Conservation (phyloP, 1,140 invertebrate genomes). For the Tetramorium parvispinum region DNA sequence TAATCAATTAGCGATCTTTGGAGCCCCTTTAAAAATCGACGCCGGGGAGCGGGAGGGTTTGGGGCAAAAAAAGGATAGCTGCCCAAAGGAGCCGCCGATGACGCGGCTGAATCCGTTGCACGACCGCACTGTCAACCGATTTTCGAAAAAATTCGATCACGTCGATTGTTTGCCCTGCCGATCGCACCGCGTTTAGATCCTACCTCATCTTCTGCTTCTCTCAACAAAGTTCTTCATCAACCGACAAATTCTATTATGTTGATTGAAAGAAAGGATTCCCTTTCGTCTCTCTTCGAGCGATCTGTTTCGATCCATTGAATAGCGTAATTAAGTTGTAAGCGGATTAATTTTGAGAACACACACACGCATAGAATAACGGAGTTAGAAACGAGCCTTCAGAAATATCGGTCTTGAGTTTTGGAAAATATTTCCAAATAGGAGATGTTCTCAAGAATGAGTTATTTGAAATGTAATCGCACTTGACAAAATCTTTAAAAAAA, state of each 20-base stretch:
- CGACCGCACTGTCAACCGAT: constrained; percentile 61
- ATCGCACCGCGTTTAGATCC: constrained; percentile 19
- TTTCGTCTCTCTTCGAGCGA: not conserved
- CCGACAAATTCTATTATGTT: constrained; percentile 77
- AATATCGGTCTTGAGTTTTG: not conserved
- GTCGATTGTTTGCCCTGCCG: constrained; percentile 62
- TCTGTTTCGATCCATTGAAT: constrained; percentile 14
- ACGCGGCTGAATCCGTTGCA: constrained; percentile 60
- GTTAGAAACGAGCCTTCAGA: not conserved
- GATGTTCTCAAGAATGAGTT: not conserved
- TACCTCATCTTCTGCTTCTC: constrained; percentile 11
- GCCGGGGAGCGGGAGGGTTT: not conserved
- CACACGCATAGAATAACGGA: not conserved
- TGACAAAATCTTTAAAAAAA: not conserved
- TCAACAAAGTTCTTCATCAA: constrained; percentile 64
- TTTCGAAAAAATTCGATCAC: constrained; percentile 61
- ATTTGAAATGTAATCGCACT: not conserved
- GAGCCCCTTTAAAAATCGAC: constrained; percentile 69
- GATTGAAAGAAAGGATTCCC: constrained; percentile 9
- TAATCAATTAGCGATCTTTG: constrained; percentile 78
- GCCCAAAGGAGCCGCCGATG: constrained; percentile 76
- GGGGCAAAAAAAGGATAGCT: constrained; percentile 63
- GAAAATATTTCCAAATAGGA: not conserved
- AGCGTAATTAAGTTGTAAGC: constrained; percentile 32
- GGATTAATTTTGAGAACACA: not conserved